Evolutionary conservation across 2,888 invertebrate genomes (phyloP), one percentile per base, ranked within the genome.

Genomic region (Cybosia mesomella): DNA sequence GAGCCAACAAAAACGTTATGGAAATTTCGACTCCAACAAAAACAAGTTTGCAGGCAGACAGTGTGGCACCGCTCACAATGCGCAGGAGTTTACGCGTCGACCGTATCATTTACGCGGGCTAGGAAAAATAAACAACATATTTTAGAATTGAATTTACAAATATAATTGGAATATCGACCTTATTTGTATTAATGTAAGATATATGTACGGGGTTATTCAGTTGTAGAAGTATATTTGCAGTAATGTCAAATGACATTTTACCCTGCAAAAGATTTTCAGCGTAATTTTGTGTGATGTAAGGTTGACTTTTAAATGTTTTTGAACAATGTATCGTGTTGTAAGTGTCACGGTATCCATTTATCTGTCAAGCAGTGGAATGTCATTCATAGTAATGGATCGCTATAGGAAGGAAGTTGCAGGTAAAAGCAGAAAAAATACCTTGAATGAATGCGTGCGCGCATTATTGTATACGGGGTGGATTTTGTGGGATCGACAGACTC

Each of bases 361-460:
- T 84, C 89, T 92, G 93, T 92, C 93, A 92, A 83, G 77, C 81
- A 76, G 68, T 78, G 91, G 94, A 94, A 94, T 94, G 93, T 91
- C 91, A 91, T 92, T 93, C 89, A 81, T 71, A 83, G 92, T 93
- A 92, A 94, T 91, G 89, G 92, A 93, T 93, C 87, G 92, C 79
- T 90, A 85, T 85, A 94, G 94, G 94, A 94, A 94, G 94, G 94
- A 94, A 94, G 94, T 93, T 85, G 92, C 94, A 94, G 94, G 94
- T 94, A 94, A 86, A 86, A 81, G 83, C 73, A 83, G 85, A 90
- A 88, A 91, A 89, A 87, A 85, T 77, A 83, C 65, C 73, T 67
- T 87, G 86, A 88, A 87, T 88, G 83, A 75, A 79, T 86, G 89
- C 88, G 86, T 86, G 84, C 83, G 84, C 87, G 87, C 88, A 80